These are phyloP conservation scores for Pyrgus malvae DNA, from an alignment of 2,888 invertebrate species.

Conservation along the genomic window DNA sequence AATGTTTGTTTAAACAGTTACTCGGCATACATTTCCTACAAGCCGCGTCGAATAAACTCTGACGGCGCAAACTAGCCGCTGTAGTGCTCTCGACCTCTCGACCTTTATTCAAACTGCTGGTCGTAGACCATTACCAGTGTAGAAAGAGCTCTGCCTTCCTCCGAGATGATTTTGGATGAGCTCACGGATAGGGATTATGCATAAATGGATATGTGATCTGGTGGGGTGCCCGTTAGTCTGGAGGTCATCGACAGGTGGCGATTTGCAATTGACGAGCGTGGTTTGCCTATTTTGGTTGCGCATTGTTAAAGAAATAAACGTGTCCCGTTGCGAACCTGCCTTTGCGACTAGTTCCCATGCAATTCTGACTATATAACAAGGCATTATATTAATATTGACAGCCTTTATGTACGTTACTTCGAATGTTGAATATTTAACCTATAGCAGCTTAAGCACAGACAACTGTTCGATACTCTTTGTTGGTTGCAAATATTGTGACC, in stretches of 20 bases:
- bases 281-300: conserved; percentile 69
- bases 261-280: conserved; percentile 72
- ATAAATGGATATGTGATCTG: conserved; percentile 41
- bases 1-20: conserved; percentile 74
- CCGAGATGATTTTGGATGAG: conserved; percentile 31
- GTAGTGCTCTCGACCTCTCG: conserved; percentile 68
- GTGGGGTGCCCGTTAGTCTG: conserved; percentile 69
- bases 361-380: conserved; percentile 26
- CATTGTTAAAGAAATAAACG: conserved; percentile 63
- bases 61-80: conserved; percentile 65
- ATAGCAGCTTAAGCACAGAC: neutral
- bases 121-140: conserved; percentile 51
- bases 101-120: conserved; percentile 71
- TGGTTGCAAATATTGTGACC: neutral
- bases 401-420: conserved; percentile 32
- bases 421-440: conserved; percentile 6
- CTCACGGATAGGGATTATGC: conserved; percentile 37
- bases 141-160: conserved; percentile 41
- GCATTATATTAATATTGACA: conserved; percentile 32
- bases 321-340: conserved; percentile 53
- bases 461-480: neutral
- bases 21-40: conserved; percentile 64
- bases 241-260: conserved; percentile 77
- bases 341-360: conserved; percentile 32
- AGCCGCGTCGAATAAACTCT: conserved; percentile 46